Percentiles rank a stretch among this genome's conserved stretches.
These are phyloP conservation scores for Athrips mouffetella DNA, from an alignment of 2,888 invertebrate genomes.

Conservation along the genomic window DNA sequence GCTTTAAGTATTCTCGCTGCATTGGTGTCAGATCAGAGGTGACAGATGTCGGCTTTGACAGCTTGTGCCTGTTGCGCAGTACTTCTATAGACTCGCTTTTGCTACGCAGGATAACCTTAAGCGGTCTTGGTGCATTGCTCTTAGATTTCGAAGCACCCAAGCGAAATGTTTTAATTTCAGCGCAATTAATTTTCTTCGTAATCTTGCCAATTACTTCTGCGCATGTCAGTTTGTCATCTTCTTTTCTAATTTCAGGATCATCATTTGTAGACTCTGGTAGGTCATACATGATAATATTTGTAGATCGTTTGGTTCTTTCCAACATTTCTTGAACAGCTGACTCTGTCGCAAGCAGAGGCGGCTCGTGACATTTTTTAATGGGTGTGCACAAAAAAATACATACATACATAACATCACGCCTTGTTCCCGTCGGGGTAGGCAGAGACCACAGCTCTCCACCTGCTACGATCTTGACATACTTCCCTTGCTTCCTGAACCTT, in stretches of 20 bases:
- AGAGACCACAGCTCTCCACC: too few species aligned
- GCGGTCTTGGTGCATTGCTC: background rate
- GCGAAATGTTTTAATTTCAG: background rate
- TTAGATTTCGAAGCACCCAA: background rate
- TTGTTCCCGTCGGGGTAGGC: too few species aligned
- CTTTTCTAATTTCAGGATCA: background rate
- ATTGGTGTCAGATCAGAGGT: background rate
- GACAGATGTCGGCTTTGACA: slow-evolving; percentile 5
- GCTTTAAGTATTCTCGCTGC: slow-evolving; percentile 11
- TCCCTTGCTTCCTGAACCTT: too few species aligned
- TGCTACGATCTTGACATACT: too few species aligned
- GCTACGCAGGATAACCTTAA: background rate
- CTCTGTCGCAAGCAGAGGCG: slow-evolving; percentile 15
- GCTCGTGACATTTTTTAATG: too few species aligned
- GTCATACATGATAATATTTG: slow-evolving; percentile 12
- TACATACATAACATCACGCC: too few species aligned
- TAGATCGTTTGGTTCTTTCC: slow-evolving; percentile 6
- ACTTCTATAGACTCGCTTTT: slow-evolving; percentile 3
- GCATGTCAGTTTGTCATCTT: background rate
- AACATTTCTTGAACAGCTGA: slow-evolving; percentile 10
- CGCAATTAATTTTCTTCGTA: background rate
- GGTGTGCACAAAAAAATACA: too few species aligned
- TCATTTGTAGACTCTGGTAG: slow-evolving; percentile 4
- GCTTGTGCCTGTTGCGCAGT: slow-evolving; percentile 4
- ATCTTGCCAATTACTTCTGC: background rate